Base-by-base conservation (phyloP, 1,140 invertebrate species). In the Lanistes nyassanus region DNA sequence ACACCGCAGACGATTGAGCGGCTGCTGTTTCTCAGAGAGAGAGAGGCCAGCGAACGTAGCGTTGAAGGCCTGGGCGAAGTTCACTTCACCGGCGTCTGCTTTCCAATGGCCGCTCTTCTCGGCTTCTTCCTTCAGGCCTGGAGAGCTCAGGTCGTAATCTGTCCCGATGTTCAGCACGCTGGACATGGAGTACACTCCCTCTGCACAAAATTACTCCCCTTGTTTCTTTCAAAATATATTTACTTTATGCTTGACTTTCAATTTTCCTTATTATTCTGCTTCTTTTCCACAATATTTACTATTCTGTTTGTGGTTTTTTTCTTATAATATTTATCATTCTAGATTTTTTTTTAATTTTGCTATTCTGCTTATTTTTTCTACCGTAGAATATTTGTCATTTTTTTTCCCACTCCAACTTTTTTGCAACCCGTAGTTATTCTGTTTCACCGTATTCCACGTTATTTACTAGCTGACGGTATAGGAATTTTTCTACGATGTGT, bases 141-240 rank as follows among this genome's bases (percentile, higher is more conserved):
- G 90, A 36, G 92, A 93, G 76, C 92, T 92, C 82, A 92, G 91
- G 85, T 94, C 93, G 76, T 94, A 93, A 80, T 93, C 93, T 2
- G 92, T 93, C 19, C 91, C 91, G 70, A 96, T 94, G 9, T 92
- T 92, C 66, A 95, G 88, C 26, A 91, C 90, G 82, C 94, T 94
- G n/a, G 94, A 94, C 81, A 95, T 92, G 84, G 94, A 94, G 79
- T 92, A 89, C 82, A 90, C 92, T 11, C 93, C 93, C 55, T 87
- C 91, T 92, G 81, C 66, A 86, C 90, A 84, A 47, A 65, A 62
- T 5, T 47, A 42, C 56, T 23, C 23, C 23, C 13, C 51, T 53
- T 53, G 51, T 53, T 53, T 53, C 13, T 53, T 53, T 53, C 13
- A 13, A 53, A 53, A 13, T 53, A 23, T 53, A 53, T 11, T 53